These are phyloP conservation scores for Spisula subtruncata DNA, from an alignment of 2,888 invertebrate genomes.

Conservation along the genomic window DNA sequence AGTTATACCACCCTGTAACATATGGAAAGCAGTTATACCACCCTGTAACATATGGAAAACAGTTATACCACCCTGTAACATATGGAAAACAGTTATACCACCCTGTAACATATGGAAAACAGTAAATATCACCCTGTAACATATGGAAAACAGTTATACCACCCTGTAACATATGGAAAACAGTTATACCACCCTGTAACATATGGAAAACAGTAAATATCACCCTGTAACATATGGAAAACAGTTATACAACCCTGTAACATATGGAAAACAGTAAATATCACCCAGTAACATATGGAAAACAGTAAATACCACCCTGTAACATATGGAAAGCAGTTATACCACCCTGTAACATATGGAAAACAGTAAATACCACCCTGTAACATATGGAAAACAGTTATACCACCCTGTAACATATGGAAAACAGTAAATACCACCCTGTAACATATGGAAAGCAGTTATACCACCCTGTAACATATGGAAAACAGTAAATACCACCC, in stretches of 20 bases:
- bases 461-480: not conserved
- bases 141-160: not conserved
- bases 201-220: not conserved
- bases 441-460: constrained; percentile 79
- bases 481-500: no score
- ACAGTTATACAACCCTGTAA: constrained; percentile 96
- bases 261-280: not conserved
- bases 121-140: constrained; percentile 96
- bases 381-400: constrained; percentile 74
- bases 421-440: constrained; percentile 99
- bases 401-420: not conserved
- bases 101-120: not conserved
- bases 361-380: constrained; percentile 99
- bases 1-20: not conserved
- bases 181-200: constrained; percentile 96
- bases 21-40: not conserved
- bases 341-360: not conserved
- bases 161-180: not conserved
- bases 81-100: not conserved
- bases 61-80: constrained; percentile 95
- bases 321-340: constrained; percentile 74
- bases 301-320: constrained; percentile 98
- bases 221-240: not conserved
- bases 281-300: not conserved
- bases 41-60: constrained; percentile 87